phyloP scores from a whole-genome alignment of 2,888 invertebrate species.

The Drosophila nr. perissopoda region DNA sequence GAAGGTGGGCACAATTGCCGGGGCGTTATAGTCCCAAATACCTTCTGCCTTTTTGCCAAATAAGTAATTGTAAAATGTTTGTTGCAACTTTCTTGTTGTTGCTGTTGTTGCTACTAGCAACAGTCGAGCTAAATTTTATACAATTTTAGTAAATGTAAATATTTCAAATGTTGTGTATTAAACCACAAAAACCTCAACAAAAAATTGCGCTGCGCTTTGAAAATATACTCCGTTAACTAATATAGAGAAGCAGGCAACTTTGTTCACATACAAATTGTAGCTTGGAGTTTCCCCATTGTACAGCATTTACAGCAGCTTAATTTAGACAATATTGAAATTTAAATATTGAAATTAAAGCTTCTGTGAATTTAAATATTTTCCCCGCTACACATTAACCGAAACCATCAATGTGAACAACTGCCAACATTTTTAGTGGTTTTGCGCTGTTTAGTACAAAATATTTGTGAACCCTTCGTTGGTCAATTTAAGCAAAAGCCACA shows the following conservation, averaged over 20 bases:
- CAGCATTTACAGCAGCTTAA: not conserved
- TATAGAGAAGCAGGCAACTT: conserved; percentile 19
- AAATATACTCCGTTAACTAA: conserved; percentile 30
- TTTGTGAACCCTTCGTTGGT: conserved; percentile 37
- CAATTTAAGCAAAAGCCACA: conserved; percentile 69
- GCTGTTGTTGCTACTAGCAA: conserved; percentile 9
- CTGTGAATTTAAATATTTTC: not conserved
- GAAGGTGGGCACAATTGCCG: conserved; percentile 39
- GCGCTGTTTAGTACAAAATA: conserved; percentile 29
- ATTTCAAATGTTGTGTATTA: conserved; percentile 26
- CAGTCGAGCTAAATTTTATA: conserved; percentile 30
- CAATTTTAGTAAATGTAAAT: conserved; percentile 36
- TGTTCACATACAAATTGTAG: conserved; percentile 2
- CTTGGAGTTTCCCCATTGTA: not conserved
- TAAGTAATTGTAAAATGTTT: conserved; percentile 47
- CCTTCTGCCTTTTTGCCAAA: conserved; percentile 40
- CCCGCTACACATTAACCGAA: conserved; percentile 5
- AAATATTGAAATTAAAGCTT: not conserved
- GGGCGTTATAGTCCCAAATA: conserved; percentile 24
- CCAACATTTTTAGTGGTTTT: conserved; percentile 60
- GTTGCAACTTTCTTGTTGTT: conserved; percentile 34
- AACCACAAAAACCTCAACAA: conserved; percentile 37
- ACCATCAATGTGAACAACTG: conserved; percentile 36
- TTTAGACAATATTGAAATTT: not conserved
- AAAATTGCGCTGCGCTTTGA: conserved; percentile 20